phyloP scores from a whole-genome alignment of 2,113 vertebrate genomes.

The Eidolon helvum region DNA sequence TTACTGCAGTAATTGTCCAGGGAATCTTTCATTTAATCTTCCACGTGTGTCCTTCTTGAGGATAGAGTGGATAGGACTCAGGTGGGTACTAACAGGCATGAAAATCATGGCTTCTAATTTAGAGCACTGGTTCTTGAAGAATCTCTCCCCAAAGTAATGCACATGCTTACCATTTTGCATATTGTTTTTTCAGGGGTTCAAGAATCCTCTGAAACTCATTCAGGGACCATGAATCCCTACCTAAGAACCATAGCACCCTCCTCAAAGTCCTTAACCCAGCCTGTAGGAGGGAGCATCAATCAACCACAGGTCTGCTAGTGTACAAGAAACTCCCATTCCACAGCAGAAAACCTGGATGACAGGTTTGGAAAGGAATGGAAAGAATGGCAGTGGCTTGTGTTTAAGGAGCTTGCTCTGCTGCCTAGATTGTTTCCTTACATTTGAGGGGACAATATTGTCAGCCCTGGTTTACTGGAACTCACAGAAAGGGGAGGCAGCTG shows the following conservation, averaged over 20 bases:
- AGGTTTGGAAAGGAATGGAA: neutral
- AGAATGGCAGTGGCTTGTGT: neutral
- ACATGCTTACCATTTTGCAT: neutral
- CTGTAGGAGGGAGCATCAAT: neutral
- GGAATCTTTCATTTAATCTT: neutral
- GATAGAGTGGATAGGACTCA: fast-evolving
- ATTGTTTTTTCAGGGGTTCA: neutral
- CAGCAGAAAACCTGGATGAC: neutral
- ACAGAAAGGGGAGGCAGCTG: neutral
- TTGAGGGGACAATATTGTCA: neutral
- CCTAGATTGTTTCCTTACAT: neutral
- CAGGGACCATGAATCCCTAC: neutral
- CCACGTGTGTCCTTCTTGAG: neutral
- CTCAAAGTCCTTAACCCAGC: neutral
- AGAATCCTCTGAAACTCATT: neutral
- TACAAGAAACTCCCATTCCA: neutral
- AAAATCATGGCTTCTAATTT: neutral
- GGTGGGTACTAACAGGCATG: neutral
- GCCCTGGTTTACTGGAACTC: neutral
- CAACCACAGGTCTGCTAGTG: neutral
- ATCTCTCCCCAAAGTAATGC: neutral
- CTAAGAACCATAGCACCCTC: neutral
- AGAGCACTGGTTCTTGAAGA: neutral
- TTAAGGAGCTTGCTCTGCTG: neutral
- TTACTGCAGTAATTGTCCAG: neutral